A percentile compares a stretch with the other conserved stretches of the same genome.
These are phyloP conservation scores for Hyles euphorbiae DNA, from an alignment of 1,140 invertebrate genomes.

Conservation along the genomic window DNA sequence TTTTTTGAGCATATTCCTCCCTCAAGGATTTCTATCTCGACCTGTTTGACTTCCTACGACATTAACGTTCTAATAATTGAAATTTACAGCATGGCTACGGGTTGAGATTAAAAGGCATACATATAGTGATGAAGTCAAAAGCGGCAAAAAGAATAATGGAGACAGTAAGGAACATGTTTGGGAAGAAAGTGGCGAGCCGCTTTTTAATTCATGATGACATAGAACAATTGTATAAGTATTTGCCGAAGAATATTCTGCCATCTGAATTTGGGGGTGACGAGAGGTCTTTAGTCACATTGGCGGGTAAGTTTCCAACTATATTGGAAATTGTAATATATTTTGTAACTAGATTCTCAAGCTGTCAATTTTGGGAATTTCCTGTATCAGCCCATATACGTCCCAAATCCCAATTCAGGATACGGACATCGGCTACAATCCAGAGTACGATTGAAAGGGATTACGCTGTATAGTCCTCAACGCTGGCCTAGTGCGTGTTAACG, in stretches of 20 bases:
- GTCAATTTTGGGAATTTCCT: too few relatives aligned
- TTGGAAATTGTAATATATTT: too few relatives aligned
- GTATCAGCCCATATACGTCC: too few relatives aligned
- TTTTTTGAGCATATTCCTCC: neutral
- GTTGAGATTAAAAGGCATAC: slow-evolving; percentile 1
- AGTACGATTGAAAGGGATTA: neutral
- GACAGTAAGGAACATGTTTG: slow-evolving; percentile 1
- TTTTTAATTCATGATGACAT: slow-evolving; percentile 2
- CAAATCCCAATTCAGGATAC: too few relatives aligned
- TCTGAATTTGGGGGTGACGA: slow-evolving; percentile 7
- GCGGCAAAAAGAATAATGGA: neutral
- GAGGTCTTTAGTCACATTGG: neutral
- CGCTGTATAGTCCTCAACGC: neutral
- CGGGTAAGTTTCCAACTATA: slow-evolving; percentile 5
- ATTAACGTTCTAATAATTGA: neutral
- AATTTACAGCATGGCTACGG: slow-evolving; percentile 5
- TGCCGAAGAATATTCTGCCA: slow-evolving; percentile 11
- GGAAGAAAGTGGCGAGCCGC: slow-evolving; percentile 3
- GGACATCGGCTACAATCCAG: too few relatives aligned
- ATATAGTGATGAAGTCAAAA: slow-evolving; percentile 3
- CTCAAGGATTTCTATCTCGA: too few relatives aligned
- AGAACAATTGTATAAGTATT: slow-evolving; percentile 7
- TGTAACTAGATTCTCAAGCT: too few relatives aligned
- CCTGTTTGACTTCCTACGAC: too few relatives aligned
- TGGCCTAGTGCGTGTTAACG: neutral